Base-by-base conservation (phyloP, 1,140 invertebrate genomes). In the Conus betulinus region DNA sequence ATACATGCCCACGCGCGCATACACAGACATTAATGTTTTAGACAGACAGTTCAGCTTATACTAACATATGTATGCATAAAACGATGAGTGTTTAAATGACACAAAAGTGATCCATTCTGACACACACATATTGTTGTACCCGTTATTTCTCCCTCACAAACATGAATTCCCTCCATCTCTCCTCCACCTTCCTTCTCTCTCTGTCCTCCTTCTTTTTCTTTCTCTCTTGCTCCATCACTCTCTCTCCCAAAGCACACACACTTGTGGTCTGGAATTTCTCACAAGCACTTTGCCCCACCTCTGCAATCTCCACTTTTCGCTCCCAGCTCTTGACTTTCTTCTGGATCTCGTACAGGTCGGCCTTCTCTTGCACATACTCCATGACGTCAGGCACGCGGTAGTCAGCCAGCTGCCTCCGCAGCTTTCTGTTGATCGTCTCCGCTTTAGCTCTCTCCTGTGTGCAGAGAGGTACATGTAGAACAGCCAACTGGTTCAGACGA, bases 271-370 rank as follows among this genome's bases (percentile, higher is more conserved):
- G n/a, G 57, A 53, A n/a, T 39, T 23, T n/a, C 67, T 39, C 39
- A 39, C 39, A 39, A 39, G 39, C 39, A 39, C 39, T 85, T 57
- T 39, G 20, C 82, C 67, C 90, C 93, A 95, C 95, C 88, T 95
- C 93, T 25, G 94, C 95, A 90, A 95, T 95, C 90, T 95, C 95
- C 23, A 95, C 95, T 92, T 95, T 95, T 87, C 95, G 93, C 87
- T 95, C 94, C 95, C 95, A 95, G 89, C 93, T 95, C 89, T 94
- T 94, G 10, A 95, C 93, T 90, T 95, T 95, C 90, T 95, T 95
- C 88, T 94, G 91, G 3, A 95, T 84, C 89, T 95, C 94, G 90
- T 95, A 95, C 27, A 95, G 87, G 85, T 94, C 92, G 57, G 94
- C 94, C 85, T 94, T 95, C 81, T 95, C 94, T 78, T 89, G 90